phyloP scores from a whole-genome alignment of 2,888 invertebrate genomes.

The Rhagophthalmus giganteus region DNA sequence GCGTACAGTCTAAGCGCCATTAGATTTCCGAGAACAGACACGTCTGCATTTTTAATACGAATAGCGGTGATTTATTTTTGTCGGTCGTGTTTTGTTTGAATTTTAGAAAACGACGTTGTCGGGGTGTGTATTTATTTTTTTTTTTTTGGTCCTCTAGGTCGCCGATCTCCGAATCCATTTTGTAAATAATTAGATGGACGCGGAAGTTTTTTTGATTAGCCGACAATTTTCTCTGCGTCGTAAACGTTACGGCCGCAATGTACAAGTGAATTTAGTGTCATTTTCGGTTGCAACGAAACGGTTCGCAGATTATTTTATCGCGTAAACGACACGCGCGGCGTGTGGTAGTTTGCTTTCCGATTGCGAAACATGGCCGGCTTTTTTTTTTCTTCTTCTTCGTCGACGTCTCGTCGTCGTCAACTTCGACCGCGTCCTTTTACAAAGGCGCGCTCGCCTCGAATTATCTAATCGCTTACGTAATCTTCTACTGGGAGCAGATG shows the following conservation, averaged over 20 bases:
- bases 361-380: constrained; percentile 32
- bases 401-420: too few species aligned
- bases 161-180: constrained; percentile 43
- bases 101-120: too few species aligned
- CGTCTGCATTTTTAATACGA: constrained; percentile 8
- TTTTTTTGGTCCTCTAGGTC: too few species aligned
- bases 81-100: too few species aligned
- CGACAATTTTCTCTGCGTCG: constrained; percentile 35
- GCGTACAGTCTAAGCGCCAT: constrained; percentile 16
- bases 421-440: constrained; percentile 7
- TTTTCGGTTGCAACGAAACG: constrained; percentile 39
- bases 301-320: constrained; percentile 29
- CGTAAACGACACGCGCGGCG: too few species aligned
- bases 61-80: too few species aligned
- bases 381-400: background rate
- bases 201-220: constrained; percentile 45
- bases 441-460: background rate
- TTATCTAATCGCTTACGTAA: constrained; percentile 18
- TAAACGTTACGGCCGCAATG: constrained; percentile 28
- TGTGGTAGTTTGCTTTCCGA: constrained; percentile 31
- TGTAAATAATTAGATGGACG: constrained; percentile 39
- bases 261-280: constrained; percentile 35
- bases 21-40: background rate
- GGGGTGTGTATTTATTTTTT: too few species aligned
- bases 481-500: constrained; percentile 8